Evolutionary conservation across 2,888 invertebrate genomes (phyloP), one percentile per base, ranked within the genome.

Genomic region (Neocrepidodera transversa): DNA sequence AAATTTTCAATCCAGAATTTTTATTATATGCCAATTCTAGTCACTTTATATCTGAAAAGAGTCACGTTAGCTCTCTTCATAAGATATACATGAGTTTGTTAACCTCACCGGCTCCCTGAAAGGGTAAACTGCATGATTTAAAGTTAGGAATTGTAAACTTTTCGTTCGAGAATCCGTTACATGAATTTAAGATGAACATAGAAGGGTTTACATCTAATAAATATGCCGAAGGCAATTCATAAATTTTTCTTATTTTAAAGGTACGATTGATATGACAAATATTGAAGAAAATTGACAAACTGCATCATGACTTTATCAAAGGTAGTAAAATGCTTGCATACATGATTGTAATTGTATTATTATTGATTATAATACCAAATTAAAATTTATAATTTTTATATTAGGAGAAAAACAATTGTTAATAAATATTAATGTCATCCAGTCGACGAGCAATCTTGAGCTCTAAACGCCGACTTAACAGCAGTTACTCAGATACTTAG

Each of bases 121-220:
- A 54, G 47, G 36, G 54, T 47, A 45, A 54, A 54, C 54, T 54
- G 45, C 54, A 54, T 54, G 54, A 54, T 54, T 54, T 54, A 54
- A 45, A 54, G 54, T 54, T 36, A 20, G 26, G 42, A 42, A 50
- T 56, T 56, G 49, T 35, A 45, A 57, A 51, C 57, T 43, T 57
- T 51, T 38, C 45, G 36, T 50, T 50, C 36, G 57, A 13, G 57
- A 50, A 50, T 57, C 50, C 49, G 57, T 57, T 51, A 57, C 57
- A 43, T 51, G 50, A 51, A 51, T 57, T 57, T 32, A 38, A 13
- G 16, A 51, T 51, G 36, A 36, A 45, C 51, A 51, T 51, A 36
- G 45, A 51, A 51, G 51, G 54, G 54, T n/a, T 54, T 45, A 54
- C 23, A 23, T 35, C 51, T 17, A 28, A 51, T 51, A 40, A 43